A percentile compares a stretch with the other conserved stretches of the same genome.
Conservation (phyloP, 2,888 invertebrate species). For the Lycaena phlaeas region DNA sequence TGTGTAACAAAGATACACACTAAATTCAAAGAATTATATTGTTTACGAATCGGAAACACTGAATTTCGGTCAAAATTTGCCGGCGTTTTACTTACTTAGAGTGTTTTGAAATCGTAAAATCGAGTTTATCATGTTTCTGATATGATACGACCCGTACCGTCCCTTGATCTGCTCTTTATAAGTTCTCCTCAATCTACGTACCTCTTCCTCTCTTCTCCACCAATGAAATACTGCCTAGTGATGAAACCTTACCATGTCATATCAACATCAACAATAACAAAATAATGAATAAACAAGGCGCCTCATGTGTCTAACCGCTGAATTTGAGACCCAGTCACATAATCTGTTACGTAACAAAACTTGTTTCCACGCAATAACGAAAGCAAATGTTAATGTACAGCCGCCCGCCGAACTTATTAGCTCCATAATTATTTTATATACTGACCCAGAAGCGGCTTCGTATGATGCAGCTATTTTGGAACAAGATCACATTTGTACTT, state of each 20-base stretch:
- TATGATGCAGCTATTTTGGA: background rate
- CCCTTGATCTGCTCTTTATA: too few relatives aligned
- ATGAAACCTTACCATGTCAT: too few relatives aligned
- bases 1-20: constrained; percentile 6
- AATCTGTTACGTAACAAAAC: constrained; percentile 8
- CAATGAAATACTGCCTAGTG: too few relatives aligned
- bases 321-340: constrained; percentile 2
- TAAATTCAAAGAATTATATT: background rate
- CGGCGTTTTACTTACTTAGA: background rate
- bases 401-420: constrained; percentile 4
- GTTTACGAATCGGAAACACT: background rate
- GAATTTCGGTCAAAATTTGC: background rate
- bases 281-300: background rate
- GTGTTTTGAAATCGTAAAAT: too few relatives aligned
- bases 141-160: too few relatives aligned
- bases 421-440: constrained; percentile 9
- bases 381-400: constrained; percentile 7
- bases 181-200: too few relatives aligned
- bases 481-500: constrained; percentile 16
- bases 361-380: constrained; percentile 8
- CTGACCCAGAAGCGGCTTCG: constrained; percentile 7
- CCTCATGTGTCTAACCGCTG: background rate
- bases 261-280: too few relatives aligned
- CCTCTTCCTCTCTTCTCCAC: too few relatives aligned
- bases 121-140: too few relatives aligned